Conservation (phyloP, 2,888 invertebrate species). For the Bombyx huttoni region DNA sequence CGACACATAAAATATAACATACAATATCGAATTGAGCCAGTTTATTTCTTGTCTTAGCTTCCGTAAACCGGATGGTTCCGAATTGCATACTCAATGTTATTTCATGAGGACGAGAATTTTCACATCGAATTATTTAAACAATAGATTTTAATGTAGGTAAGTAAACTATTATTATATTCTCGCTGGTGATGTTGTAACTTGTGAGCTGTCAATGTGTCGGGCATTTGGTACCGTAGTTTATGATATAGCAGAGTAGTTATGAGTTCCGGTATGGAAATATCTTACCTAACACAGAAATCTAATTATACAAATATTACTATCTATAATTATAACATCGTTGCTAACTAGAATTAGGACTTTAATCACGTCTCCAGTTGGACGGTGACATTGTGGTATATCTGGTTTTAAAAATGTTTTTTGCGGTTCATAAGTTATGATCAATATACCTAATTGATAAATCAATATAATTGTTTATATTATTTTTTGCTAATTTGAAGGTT, state of each 20-base stretch:
- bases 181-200: conserved; percentile 16
- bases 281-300: neutral
- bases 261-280: neutral
- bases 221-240: too few species aligned
- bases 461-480: too few species aligned
- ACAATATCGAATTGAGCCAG: conserved; percentile 35
- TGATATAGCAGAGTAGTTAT: neutral
- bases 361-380: too few species aligned
- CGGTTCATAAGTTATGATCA: too few species aligned
- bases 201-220: too few species aligned
- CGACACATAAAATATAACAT: neutral
- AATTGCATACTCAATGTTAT: conserved; percentile 16
- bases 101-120: conserved; percentile 24
- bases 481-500: too few species aligned
- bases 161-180: conserved; percentile 39
- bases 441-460: too few species aligned
- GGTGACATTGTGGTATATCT: too few species aligned
- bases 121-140: conserved; percentile 29
- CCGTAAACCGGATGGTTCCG: conserved; percentile 45
- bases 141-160: too few species aligned
- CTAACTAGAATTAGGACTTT: too few species aligned
- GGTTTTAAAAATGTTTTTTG: too few species aligned
- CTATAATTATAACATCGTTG: too few species aligned
- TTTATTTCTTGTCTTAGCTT: conserved; percentile 32
- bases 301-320: neutral